phyloP scores from a whole-genome alignment of 1,140 invertebrate genomes.

The Heliconius melpomene region DNA sequence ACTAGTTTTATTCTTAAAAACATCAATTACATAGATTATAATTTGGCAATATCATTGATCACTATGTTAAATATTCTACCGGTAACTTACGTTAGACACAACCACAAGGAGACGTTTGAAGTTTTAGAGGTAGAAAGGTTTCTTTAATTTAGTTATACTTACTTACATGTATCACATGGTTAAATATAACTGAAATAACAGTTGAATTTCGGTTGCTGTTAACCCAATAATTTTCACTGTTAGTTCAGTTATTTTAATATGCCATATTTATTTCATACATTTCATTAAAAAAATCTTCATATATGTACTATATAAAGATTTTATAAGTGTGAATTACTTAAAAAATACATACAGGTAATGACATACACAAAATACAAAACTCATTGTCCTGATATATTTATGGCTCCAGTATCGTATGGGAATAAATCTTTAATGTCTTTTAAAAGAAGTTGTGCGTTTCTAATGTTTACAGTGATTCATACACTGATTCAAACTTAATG shows the following conservation, averaged over 20 bases:
- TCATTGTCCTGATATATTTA: no score
- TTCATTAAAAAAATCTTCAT: not conserved
- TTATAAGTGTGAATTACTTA: not conserved
- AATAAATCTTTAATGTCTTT: no score
- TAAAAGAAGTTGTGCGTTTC: no score
- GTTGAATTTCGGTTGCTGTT: not conserved
- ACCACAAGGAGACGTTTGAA: conserved; percentile 48
- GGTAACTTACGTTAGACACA: conserved; percentile 54
- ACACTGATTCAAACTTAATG: no score
- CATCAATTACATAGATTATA: conserved; percentile 65
- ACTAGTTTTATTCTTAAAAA: conserved; percentile 72
- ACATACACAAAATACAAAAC: no score
- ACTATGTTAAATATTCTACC: conserved; percentile 41
- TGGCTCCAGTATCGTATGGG: no score
- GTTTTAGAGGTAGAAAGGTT: conserved; percentile 49
- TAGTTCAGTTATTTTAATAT: not conserved
- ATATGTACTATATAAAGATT: no score
- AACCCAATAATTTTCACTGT: not conserved
- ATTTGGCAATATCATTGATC: conserved; percentile 62
- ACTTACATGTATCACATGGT: not conserved
- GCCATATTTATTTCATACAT: not conserved
- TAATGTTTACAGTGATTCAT: no score
- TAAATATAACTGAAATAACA: conserved; percentile 6
- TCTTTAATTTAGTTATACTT: conserved; percentile 8
- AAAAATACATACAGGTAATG: no score